These are phyloP conservation scores for Zaprionus obscuricornis DNA, from an alignment of 2,888 invertebrate species.

Conservation along the genomic window DNA sequence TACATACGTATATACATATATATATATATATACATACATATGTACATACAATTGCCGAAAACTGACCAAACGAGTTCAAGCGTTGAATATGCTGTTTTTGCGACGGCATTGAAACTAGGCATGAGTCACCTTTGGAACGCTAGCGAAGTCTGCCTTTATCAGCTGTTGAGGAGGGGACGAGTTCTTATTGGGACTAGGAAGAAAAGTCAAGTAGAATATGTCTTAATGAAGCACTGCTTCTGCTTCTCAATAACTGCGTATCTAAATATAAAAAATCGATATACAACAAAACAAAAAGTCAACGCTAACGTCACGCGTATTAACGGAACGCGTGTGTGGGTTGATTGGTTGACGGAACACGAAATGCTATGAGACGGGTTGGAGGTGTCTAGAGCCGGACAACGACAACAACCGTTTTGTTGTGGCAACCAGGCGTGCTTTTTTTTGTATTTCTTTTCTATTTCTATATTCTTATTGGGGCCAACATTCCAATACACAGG, in stretches of 20 bases:
- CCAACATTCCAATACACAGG: slow-evolving; percentile 51
- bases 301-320: slow-evolving; percentile 61
- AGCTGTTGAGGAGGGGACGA: slow-evolving; percentile 42
- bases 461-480: slow-evolving; percentile 45
- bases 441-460: slow-evolving; percentile 20
- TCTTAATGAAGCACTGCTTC: slow-evolving; percentile 11
- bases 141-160: slow-evolving; percentile 53
- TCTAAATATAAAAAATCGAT: slow-evolving; percentile 73
- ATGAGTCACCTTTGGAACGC: slow-evolving; percentile 50
- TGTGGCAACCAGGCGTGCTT: slow-evolving; percentile 66
- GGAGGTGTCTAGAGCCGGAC: slow-evolving; percentile 37
- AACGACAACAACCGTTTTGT: slow-evolving; percentile 68
- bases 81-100: slow-evolving; percentile 25
- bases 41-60: slow-evolving; percentile 32
- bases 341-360: slow-evolving; percentile 14
- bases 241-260: slow-evolving; percentile 62
- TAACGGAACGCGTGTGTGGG: slow-evolving; percentile 59
- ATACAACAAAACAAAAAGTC: slow-evolving; percentile 34
- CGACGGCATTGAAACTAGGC: slow-evolving; percentile 48
- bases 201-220: slow-evolving; percentile 12
- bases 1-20: slow-evolving; percentile 23
- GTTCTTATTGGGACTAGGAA: slow-evolving; percentile 20
- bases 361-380: background rate
- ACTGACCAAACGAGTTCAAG: slow-evolving; percentile 64
- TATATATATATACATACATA: slow-evolving; percentile 2